Percentiles rank a stretch among this genome's conserved stretches.
phyloP scores from a whole-genome alignment of 2,113 vertebrate species.

The Esox niger region DNA sequence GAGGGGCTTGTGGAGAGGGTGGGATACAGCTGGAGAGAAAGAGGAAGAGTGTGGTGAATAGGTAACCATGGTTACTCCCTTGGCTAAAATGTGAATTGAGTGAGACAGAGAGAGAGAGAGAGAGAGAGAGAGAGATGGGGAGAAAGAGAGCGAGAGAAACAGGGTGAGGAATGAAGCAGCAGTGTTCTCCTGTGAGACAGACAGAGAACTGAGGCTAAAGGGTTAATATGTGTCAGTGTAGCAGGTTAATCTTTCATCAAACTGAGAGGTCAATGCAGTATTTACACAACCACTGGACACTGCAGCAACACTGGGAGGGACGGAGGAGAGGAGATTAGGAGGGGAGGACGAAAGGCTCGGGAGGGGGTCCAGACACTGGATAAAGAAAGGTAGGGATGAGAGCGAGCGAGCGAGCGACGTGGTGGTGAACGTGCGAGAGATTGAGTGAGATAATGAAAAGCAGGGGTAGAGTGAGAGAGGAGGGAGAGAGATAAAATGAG shows the following conservation, averaged over 20 bases:
- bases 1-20: constrained; percentile 48
- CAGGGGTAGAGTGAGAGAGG: constrained; percentile 3
- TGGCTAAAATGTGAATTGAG: constrained; percentile 69
- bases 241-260: constrained; percentile 68
- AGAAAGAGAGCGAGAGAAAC: too few species aligned
- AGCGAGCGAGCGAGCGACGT: constrained; percentile 13
- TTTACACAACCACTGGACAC: constrained; percentile 51
- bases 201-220: constrained; percentile 35
- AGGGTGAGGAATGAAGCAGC: constrained; percentile 37
- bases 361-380: neutral
- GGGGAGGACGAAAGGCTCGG: neutral
- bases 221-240: constrained; percentile 67
- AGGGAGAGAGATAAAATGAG: constrained; percentile 8
- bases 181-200: constrained; percentile 43
- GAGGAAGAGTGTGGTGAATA: constrained; percentile 68
- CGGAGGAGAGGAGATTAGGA: neutral
- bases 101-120: too few species aligned
- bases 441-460: constrained; percentile 5
- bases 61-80: constrained; percentile 76
- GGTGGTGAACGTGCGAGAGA: too few species aligned
- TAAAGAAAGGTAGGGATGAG: neutral
- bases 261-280: constrained; percentile 50
- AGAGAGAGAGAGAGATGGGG: too few species aligned
- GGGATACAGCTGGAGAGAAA: constrained; percentile 66
- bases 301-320: constrained; percentile 2